Percentiles rank a stretch among this genome's conserved stretches.
These are phyloP conservation scores for Drosophila pallidifrons DNA, from an alignment of 1,140 invertebrate species.

Conservation along the genomic window DNA sequence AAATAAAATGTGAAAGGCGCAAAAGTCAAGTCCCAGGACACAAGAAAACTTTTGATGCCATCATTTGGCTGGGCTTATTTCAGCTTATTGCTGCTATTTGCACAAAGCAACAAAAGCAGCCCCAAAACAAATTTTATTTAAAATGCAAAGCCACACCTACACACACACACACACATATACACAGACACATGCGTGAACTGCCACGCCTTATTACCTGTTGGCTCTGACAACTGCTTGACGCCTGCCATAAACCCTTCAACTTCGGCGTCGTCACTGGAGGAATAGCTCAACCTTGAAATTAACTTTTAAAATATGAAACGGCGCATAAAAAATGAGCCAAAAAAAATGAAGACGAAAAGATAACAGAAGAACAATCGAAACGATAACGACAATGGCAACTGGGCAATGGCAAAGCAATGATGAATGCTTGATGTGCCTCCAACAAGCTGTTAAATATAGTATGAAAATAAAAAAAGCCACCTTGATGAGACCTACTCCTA, in stretches of 20 bases:
- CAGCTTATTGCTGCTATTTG: conserved; percentile 77
- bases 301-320: conserved; percentile 74
- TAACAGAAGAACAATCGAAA: not conserved
- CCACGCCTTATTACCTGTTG: conserved; percentile 57
- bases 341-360: not conserved
- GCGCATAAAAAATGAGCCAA: conserved; percentile 17
- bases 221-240: conserved; percentile 56
- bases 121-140: conserved; percentile 65
- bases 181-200: conserved; percentile 6
- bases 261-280: conserved; percentile 19
- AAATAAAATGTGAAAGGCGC: conserved; percentile 10
- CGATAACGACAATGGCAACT: conserved; percentile 7
- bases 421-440: conserved; percentile 50
- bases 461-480: conserved; percentile 54
- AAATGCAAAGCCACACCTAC: conserved; percentile 68
- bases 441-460: conserved; percentile 72
- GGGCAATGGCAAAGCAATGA: conserved; percentile 36
- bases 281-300: conserved; percentile 83
- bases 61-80: conserved; percentile 68
- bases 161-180: conserved; percentile 6
- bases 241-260: conserved; percentile 68
- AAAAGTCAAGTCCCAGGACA: conserved; percentile 51
- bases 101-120: conserved; percentile 44
- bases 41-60: conserved; percentile 67
- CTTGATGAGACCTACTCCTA: not conserved